These are phyloP conservation scores for Holocentrus rufus DNA, from an alignment of 2,797 vertebrate species.

Conservation along the genomic window DNA sequence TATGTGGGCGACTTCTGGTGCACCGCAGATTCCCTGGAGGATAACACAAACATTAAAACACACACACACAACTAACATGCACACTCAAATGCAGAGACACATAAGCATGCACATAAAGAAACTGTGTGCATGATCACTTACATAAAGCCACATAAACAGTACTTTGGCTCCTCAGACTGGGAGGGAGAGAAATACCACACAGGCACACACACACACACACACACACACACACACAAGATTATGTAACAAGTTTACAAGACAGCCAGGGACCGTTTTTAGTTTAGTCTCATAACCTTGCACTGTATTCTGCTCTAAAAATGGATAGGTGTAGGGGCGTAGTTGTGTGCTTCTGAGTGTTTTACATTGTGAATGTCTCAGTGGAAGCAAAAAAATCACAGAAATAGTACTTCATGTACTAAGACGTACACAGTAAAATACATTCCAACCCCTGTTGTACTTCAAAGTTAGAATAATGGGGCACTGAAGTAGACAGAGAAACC, in stretches of 20 bases:
- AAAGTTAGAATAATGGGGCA: no score
- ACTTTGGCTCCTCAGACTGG: not conserved
- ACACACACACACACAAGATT: conserved; percentile 6
- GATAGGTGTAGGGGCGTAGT: not conserved
- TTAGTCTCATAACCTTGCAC: not conserved
- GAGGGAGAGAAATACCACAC: not conserved
- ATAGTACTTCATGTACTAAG: no score
- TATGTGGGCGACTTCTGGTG: not conserved
- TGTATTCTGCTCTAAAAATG: not conserved
- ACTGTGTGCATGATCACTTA: not conserved
- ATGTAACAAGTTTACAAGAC: conserved; percentile 14
- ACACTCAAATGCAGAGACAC: not conserved
- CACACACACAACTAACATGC: not conserved
- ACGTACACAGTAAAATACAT: no score
- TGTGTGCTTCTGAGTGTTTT: not conserved
- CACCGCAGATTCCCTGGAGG: not conserved
- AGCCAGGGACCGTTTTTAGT: no score
- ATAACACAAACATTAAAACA: not conserved
- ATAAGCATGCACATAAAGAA: not conserved
- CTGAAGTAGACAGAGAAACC: no score
- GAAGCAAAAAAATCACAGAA: no score
- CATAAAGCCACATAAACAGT: not conserved
- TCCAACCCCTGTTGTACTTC: no score
- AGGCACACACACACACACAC: conserved; percentile 14
- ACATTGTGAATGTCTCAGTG: no score